Conservation (phyloP, 2,113 vertebrate genomes). For the Elephantulus edwardii region DNA sequence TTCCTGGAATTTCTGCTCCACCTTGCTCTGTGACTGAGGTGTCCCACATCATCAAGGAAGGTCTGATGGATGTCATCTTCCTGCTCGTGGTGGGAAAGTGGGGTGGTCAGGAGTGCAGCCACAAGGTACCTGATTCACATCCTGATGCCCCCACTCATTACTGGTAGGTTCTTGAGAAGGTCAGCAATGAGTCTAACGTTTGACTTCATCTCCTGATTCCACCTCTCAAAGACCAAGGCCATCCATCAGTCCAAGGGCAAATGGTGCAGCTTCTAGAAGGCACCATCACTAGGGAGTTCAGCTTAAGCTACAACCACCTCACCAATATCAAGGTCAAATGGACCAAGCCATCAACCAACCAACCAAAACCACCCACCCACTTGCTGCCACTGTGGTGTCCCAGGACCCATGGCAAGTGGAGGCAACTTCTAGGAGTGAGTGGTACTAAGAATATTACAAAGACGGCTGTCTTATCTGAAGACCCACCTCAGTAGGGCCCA, state of each 20-base stretch:
- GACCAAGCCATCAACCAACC: not conserved
- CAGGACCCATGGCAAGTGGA: too few species aligned
- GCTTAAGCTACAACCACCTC: not conserved
- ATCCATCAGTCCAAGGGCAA: not conserved
- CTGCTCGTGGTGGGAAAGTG: not conserved
- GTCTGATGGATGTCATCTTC: not conserved
- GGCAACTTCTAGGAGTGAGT: not conserved
- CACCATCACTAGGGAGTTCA: not conserved
- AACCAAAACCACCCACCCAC: too few species aligned
- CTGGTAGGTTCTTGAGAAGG: not conserved
- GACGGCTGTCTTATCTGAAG: not conserved
- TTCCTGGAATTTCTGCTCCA: fast-evolving
- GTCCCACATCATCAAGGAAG: fast-evolving
- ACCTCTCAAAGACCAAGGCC: not conserved
- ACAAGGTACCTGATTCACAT: too few species aligned
- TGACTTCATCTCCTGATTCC: not conserved
- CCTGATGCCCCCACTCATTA: fast-evolving
- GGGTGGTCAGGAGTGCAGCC: not conserved
- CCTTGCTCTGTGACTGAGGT: not conserved
- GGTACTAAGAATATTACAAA: not conserved
- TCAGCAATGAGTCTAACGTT: fast-evolving
- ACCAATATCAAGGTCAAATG: not conserved
- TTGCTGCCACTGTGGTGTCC: not conserved
- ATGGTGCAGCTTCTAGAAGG: not conserved
- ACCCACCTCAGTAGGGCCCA: fast-evolving